Evolutionary conservation across 2,888 invertebrate genomes (phyloP), one percentile per base, ranked within the genome.

Genomic region (Hypsopygia costalis): DNA sequence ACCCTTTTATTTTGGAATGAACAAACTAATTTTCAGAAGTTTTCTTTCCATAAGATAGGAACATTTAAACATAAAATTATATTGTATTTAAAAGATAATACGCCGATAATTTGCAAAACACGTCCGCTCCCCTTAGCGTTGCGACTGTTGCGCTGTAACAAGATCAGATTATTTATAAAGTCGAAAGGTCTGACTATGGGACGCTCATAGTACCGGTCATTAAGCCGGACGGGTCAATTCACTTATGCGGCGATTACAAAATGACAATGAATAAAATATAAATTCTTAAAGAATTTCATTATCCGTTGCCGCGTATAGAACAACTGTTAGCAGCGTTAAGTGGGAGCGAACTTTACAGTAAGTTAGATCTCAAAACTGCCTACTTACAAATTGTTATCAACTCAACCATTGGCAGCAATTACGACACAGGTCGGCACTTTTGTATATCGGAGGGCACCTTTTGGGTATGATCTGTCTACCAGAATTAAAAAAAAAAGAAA

Each of bases 121-220:
- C 42, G 49, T 0, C 37, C 47, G 7, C 27, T 45, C 5, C 46
- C 44, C 16, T 30, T 49, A 1, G 48, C 50, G 3, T 16, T 50
- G 11, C 44, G 47, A 41, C 30, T 0, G 52, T 55, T 11, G 48
- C 51, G 29, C 35, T 58, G 5, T 43, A 49, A 27, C 20, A 11
- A 0, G 59, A 59, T 1, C 55, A 51, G 1, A 32, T 51, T 1
- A 52, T 60, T 3, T 50, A 47, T 34, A 34, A 43, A 4, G 52
- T 55, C 0, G 55, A 56, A 0, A 10, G 44, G 27, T 56, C 51
- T 0, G 58, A 58, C 6, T 57, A 47, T 28, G 55, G 53, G 1
- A 55, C 54, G 0, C 58, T 52, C 4, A 62, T 59, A 5, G 58
- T 59, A 0, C 58, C 56, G 0, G 47, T 58, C 0, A 34, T 58